Conservation (phyloP, 2,797 vertebrate genomes). For the Sphaeramia orbicularis region DNA sequence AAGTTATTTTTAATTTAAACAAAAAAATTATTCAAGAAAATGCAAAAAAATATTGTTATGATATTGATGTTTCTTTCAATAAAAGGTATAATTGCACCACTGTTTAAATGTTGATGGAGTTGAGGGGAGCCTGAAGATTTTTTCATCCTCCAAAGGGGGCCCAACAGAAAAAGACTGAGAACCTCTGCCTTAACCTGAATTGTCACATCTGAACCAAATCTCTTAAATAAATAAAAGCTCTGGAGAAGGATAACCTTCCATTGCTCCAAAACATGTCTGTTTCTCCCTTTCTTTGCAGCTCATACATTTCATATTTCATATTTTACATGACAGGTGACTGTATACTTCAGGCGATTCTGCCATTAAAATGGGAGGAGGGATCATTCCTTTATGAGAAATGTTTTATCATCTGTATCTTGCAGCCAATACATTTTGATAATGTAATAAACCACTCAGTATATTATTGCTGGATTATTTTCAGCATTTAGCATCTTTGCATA, state of each 20-base stretch:
- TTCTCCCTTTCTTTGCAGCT: conserved; percentile 16
- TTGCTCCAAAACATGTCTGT: conserved; percentile 14
- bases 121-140: too few species aligned
- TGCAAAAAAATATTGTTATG: too few species aligned
- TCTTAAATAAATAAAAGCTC: neutral
- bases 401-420: neutral
- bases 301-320: conserved; percentile 9
- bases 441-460: conserved; percentile 29
- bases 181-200: neutral
- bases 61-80: too few species aligned
- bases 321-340: conserved; percentile 37
- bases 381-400: conserved; percentile 12
- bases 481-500: conserved; percentile 34
- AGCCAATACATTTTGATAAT: conserved; percentile 28
- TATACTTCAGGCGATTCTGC: conserved; percentile 3
- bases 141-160: too few species aligned
- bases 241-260: neutral
- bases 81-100: too few species aligned
- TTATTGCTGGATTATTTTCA: conserved; percentile 28
- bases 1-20: too few species aligned
- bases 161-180: too few species aligned
- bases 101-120: too few species aligned
- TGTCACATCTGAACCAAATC: neutral
- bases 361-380: conserved; percentile 4
- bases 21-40: too few species aligned